Evolutionary conservation across 92 coral and sea anemone genomes (phyloP).

Genomic region (Metridium senile): DNA sequence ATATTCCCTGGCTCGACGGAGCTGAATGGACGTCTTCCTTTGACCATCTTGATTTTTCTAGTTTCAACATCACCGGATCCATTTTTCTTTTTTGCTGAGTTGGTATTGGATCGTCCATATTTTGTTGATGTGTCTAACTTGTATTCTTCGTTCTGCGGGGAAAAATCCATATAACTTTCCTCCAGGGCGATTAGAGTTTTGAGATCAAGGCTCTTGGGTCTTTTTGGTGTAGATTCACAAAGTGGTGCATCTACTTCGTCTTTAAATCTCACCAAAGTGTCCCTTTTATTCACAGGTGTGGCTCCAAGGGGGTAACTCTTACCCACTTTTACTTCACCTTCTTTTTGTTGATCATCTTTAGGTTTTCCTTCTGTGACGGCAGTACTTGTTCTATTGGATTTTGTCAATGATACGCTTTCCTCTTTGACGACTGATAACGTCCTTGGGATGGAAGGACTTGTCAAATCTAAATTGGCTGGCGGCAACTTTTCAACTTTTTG

Average conservation of each 20-base stretch:
- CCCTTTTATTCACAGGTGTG: not conserved
- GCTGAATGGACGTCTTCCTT: slow-evolving; percentile 30
- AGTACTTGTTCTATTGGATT: not conserved
- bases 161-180: not conserved
- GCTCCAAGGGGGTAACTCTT: not conserved
- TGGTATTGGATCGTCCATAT: not conserved
- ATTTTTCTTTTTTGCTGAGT: not conserved
- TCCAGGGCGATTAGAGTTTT: not conserved
- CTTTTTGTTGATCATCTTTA: not conserved
- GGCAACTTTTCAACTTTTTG: not conserved
- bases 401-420: slow-evolving; percentile 13
- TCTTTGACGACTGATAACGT: slow-evolving; percentile 42
- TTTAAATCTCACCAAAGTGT: not conserved
- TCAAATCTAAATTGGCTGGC: not conserved
- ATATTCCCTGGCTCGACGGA: slow-evolving; percentile 4
- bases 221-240: slow-evolving; percentile 6
- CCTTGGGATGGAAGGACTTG: not conserved
- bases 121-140: slow-evolving; percentile 10
- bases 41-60: slow-evolving; percentile 12
- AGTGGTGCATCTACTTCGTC: not conserved
- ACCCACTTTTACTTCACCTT: not conserved
- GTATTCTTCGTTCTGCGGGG: slow-evolving; percentile 15
- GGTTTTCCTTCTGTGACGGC: not conserved
- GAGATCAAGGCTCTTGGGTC: slow-evolving; percentile 1
- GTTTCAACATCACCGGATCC: slow-evolving; percentile 2